Percentiles rank a stretch among this genome's conserved stretches.
Evolutionary conservation across 2,888 invertebrate species (phyloP).

Genomic region (Eucera pruinosa): DNA sequence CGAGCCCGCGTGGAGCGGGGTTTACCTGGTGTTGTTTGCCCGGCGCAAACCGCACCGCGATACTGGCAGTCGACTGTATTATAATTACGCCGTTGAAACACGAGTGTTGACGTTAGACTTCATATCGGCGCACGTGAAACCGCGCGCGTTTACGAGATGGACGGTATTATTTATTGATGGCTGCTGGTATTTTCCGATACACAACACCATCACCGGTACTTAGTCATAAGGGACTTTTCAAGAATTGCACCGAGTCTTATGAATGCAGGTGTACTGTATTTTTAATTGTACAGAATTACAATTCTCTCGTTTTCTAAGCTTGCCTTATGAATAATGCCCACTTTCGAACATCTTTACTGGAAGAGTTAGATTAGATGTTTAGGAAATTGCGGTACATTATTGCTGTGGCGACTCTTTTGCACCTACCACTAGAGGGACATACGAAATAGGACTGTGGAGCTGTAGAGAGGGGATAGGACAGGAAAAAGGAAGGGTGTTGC

Average conservation of each 20-base stretch:
- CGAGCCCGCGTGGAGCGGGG: conserved; percentile 6
- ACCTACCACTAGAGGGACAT: too few species aligned
- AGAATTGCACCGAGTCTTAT: neutral
- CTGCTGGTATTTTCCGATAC: neutral
- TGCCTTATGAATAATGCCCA: conserved; percentile 4
- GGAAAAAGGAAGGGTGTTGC: too few species aligned
- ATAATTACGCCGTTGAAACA: conserved; percentile 34
- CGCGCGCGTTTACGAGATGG: conserved; percentile 23
- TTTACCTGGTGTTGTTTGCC: conserved; percentile 38
- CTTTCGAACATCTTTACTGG: conserved; percentile 5
- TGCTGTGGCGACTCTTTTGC: too few species aligned
- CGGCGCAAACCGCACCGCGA: conserved; percentile 26
- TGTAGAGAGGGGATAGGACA: too few species aligned
- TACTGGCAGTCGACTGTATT: conserved; percentile 33
- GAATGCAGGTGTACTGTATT: neutral
- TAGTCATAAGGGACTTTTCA: too few species aligned
- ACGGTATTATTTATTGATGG: conserved; percentile 19
- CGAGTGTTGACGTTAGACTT: conserved; percentile 30
- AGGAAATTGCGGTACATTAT: neutral
- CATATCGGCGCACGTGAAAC: conserved; percentile 14
- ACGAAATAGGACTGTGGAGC: too few species aligned
- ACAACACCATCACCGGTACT: too few species aligned
- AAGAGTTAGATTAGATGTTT: conserved; percentile 2
- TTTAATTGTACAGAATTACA: neutral
- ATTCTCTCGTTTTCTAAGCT: neutral